These are phyloP conservation scores for Uria aalge DNA, from an alignment of 2,113 vertebrate species.

Conservation along the genomic window DNA sequence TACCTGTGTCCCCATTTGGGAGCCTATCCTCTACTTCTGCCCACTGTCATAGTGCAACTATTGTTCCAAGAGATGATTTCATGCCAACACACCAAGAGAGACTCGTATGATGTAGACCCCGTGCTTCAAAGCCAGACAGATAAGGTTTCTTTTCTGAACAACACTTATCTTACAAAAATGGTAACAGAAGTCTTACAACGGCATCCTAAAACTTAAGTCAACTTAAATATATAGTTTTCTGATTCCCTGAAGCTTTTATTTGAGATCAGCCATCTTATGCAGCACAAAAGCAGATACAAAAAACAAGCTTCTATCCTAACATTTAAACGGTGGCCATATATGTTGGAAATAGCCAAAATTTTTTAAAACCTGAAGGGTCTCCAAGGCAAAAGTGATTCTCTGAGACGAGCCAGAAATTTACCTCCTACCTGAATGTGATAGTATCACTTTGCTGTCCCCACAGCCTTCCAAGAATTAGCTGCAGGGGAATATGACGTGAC, in stretches of 20 bases:
- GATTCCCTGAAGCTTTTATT: not conserved
- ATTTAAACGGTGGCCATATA: not conserved
- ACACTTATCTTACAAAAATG: not conserved
- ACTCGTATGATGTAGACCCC: not conserved
- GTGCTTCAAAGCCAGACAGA: not conserved
- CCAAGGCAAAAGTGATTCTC: not conserved
- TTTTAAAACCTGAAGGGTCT: not conserved
- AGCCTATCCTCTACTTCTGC: not conserved
- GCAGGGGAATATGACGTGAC: not conserved
- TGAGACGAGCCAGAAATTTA: not conserved
- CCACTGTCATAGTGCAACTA: slow-evolving; percentile 53
- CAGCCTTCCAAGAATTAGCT: not conserved
- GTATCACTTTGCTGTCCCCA: not conserved
- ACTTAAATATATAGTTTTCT: not conserved
- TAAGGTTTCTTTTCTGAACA: slow-evolving; percentile 33
- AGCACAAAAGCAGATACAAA: not conserved
- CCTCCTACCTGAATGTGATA: not conserved
- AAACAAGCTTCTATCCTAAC: not conserved
- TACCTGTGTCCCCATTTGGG: slow-evolving; percentile 34
- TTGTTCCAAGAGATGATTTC: slow-evolving; percentile 39
- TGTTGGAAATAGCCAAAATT: not conserved
- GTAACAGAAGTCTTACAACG: not conserved
- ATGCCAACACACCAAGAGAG: slow-evolving; percentile 25
- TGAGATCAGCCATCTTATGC: not conserved
- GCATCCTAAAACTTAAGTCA: slow-evolving; percentile 28